Evolutionary conservation across 2,888 invertebrate species (phyloP), one percentile per base, ranked within the genome.

Genomic region (Heliconius aoede): DNA sequence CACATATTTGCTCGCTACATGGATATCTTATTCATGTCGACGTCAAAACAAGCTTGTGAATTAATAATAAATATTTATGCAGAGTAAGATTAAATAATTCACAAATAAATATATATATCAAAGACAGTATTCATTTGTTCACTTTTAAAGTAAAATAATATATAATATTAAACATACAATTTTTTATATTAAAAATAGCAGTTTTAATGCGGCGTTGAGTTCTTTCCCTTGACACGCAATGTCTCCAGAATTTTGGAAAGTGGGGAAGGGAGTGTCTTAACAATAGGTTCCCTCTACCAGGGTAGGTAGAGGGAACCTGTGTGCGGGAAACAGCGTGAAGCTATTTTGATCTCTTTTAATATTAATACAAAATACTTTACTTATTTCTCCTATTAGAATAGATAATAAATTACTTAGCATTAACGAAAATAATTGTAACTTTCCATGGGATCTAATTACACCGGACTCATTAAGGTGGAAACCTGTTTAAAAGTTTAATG

Each of bases 11-110:
- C 61, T 30, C 32, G 28, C 9, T 72, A 68, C 72, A 26, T 24
- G 36, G 61, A 76, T 76, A 76, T 72, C 67, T 72, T 65, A 72
- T 60, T 76, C 74, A 61, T 76, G 76, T 76, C 21, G n/a, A 72
- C 60, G 72, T 76, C 46, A 15, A 74, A 26, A n/a, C 65, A 36
- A 40, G 36, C 74, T 58, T 74, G 26, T 40, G 67, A 36, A 60
- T 36, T 58, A 60, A 60, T 67, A 28, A n/a, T 28, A 73, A 30
- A 74, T 74, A 67, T 74, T 55, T 40, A 68, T 21, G 46, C 11
- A 11, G 11, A 51, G 21, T 30, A n/a, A 51, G 30, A 30, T n/a
- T 28, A n/a, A 36, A 64, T n/a, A 32, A 64, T n/a, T 64, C 24
- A 36, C 4, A 36, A 36, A 7, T 21, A 64, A 64, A 64, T 36